phyloP scores from a whole-genome alignment of 37 sponge, comb jelly and placozoan genomes.

The Axinella damicornis region DNA sequence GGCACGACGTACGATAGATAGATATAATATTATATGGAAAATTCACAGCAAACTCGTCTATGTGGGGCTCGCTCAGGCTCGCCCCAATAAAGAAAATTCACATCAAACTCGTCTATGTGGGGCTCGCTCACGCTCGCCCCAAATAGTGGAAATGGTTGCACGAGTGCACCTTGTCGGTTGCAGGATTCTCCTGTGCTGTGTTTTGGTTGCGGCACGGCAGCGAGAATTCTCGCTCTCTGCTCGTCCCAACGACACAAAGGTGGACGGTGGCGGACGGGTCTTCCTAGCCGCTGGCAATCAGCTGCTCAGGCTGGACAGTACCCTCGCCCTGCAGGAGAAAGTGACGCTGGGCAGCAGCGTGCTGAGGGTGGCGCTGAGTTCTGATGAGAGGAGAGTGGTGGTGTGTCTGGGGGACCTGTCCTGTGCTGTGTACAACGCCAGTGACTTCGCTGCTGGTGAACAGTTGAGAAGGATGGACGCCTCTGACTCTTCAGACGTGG shows the following conservation, averaged over 20 bases:
- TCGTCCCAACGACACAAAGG: not conserved
- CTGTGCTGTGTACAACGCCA: constrained; percentile 32
- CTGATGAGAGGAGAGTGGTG: constrained; percentile 29
- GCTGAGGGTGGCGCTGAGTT: constrained; percentile 6
- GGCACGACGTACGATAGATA: too few relatives aligned
- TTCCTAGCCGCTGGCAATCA: constrained; percentile 30
- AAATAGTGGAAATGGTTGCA: too few relatives aligned
- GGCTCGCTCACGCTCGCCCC: too few relatives aligned
- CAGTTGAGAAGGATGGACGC: not conserved
- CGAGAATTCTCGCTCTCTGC: too few relatives aligned
- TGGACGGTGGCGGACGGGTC: constrained; percentile 18
- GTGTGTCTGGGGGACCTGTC: constrained; percentile 24
- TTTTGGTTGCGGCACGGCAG: too few relatives aligned
- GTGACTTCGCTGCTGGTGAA: constrained; percentile 4
- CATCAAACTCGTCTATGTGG: too few relatives aligned
- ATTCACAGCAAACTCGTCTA: too few relatives aligned
- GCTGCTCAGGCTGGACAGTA: constrained; percentile 22
- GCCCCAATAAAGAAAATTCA: too few relatives aligned
- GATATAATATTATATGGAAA: too few relatives aligned
- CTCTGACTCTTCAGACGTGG: not conserved
- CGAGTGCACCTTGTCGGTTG: too few relatives aligned
- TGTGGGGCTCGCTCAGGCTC: too few relatives aligned
- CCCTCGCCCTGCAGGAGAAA: constrained; percentile 12
- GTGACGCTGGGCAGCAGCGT: not conserved
- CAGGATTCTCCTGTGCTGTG: too few relatives aligned